Conservation (phyloP, 2,113 vertebrate genomes). For the Alethe castanea region DNA sequence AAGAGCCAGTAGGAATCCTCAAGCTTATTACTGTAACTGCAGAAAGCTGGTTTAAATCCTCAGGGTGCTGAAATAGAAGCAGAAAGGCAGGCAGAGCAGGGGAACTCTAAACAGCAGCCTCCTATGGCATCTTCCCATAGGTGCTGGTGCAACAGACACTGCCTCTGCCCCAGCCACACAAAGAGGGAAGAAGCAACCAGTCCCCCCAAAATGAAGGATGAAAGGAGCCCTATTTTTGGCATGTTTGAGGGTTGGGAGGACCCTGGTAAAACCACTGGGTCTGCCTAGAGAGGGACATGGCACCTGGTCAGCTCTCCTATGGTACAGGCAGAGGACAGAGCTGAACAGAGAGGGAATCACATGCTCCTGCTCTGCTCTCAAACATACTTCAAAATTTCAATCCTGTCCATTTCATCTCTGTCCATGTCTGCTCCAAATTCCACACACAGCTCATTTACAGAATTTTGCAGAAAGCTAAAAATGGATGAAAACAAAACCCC, state of each 20-base stretch:
- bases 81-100: neutral
- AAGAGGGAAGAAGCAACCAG: neutral
- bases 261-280: fast-evolving
- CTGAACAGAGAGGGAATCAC: neutral
- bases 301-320: neutral
- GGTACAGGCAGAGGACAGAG: neutral
- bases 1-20: neutral
- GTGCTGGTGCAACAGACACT: neutral
- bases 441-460: neutral
- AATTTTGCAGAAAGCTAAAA: neutral
- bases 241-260: neutral
- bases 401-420: neutral
- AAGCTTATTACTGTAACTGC: neutral
- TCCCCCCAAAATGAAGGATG: neutral
- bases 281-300: neutral
- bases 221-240: neutral
- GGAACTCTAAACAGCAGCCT: neutral
- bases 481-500: neutral
- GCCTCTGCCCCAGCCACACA: neutral
- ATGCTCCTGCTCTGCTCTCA: fast-evolving
- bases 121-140: fast-evolving
- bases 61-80: neutral
- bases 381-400: neutral
- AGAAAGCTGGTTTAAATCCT: neutral
- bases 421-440: neutral